Percentiles rank a stretch among this genome's conserved stretches.
phyloP scores from a whole-genome alignment of 2,797 vertebrate species.

The Aulostomus chinensis region DNA sequence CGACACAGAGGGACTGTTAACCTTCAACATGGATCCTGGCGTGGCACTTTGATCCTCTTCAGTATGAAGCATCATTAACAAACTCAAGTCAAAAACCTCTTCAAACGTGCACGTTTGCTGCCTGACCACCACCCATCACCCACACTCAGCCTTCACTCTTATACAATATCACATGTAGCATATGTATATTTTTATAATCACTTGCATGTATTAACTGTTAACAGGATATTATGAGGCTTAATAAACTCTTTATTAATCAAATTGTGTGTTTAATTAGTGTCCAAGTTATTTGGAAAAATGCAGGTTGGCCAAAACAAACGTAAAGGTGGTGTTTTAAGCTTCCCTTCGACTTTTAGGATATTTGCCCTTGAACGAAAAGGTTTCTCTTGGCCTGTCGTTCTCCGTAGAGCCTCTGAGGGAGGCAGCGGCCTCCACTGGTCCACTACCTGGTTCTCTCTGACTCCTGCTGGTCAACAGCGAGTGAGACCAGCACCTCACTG shows the following conservation, averaged over 20 bases:
- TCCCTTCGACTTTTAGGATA: too few species aligned
- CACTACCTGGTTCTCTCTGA: too few species aligned
- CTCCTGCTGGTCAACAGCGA: too few species aligned
- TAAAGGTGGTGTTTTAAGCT: too few species aligned
- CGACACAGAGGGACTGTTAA: conserved; percentile 29
- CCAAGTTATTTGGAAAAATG: background rate
- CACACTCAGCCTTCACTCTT: background rate
- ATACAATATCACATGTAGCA: conserved; percentile 23
- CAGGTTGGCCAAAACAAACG: too few species aligned
- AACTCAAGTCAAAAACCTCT: background rate
- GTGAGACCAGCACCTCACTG: too few species aligned
- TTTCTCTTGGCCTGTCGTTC: too few species aligned
- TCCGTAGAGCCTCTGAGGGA: too few species aligned
- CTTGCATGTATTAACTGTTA: conserved; percentile 54
- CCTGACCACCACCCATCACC: background rate
- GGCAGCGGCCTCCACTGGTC: too few species aligned
- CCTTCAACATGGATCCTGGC: conserved; percentile 34
- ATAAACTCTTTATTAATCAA: conserved; percentile 67
- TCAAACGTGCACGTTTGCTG: background rate
- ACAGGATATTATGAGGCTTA: conserved; percentile 38
- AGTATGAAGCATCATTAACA: conserved; percentile 17
- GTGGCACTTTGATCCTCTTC: conserved; percentile 58
- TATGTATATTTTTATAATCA: conserved; percentile 29
- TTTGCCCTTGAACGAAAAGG: too few species aligned
- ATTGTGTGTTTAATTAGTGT: conserved; percentile 5